These are phyloP conservation scores for Tetramorium simillimum DNA, from an alignment of 1,140 invertebrate genomes.

Conservation along the genomic window DNA sequence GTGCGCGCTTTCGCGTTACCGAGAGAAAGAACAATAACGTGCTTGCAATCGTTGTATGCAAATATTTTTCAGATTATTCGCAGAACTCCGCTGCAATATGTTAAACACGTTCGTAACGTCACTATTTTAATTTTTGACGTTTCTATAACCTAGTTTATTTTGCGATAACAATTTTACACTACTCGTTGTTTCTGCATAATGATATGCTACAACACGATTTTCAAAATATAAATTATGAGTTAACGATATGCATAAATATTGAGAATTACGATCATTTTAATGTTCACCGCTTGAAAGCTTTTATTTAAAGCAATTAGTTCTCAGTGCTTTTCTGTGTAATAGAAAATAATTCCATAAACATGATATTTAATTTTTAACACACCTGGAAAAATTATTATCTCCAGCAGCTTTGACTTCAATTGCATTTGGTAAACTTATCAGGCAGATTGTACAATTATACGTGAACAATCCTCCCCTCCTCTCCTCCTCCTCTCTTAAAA, in stretches of 20 bases:
- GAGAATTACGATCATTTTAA: background rate
- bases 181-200: background rate
- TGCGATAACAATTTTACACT: background rate
- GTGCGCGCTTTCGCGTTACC: background rate
- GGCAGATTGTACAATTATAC: background rate
- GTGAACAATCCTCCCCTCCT: no score
- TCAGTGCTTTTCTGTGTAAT: background rate
- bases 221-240: background rate
- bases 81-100: background rate
- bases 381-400: background rate
- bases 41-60: background rate
- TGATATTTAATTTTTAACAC: background rate
- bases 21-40: background rate
- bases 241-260: background rate
- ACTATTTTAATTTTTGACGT: background rate
- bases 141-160: constrained; percentile 28
- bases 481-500: no score
- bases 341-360: background rate
- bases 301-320: background rate
- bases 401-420: background rate
- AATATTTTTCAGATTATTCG: constrained; percentile 6
- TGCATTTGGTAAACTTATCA: background rate
- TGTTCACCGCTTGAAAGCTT: background rate
- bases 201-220: background rate
- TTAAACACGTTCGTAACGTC: background rate